Base-by-base conservation (phyloP, 1,140 invertebrate species). In the Cydia strobilella region DNA sequence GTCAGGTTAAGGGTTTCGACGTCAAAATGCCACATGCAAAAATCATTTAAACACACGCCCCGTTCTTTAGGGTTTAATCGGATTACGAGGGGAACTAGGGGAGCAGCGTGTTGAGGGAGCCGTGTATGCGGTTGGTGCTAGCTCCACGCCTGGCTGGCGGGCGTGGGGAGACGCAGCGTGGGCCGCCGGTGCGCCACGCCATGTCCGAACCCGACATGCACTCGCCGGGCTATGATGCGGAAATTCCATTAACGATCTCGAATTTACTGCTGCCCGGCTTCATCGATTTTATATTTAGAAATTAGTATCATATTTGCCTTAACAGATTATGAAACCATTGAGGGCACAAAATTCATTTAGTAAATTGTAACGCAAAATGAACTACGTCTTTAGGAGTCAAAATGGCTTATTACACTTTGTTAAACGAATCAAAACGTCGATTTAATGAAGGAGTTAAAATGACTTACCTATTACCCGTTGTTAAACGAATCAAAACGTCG, bases 11-110 rank as follows among this genome's bases (percentile, higher is more conserved):
- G 76, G 84, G 84, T 78, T n/a, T 9, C 69, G 72, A 83, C 78
- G 82, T 86, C 82, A 86, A 86, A 90, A 88, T 78, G 87, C 81
- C 86, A 85, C 87, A 85, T 86, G 82, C 84, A 90, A 92, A 90
- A 92, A 90, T 91, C 79, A 85, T 90, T 90, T 87, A 86, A 89
- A 89, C 83, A 85, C 75, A 86, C 75, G 79, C 76, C 77, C 72
- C 80, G 77, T 83, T 83, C 83, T 86, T 87, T 86, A 82, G 82
- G 80, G 87, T 83, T 86, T 89, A 91, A 91, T 90, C 84, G 76
- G 82, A 90, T 91, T 91, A 80, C 75, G 80, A 85, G 85, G 86
- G 81, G 78, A n/a, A 18, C 0, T 51, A 51, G 48, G 15, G 48
- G 48, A 63, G 62, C 9, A 9, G 3, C 12, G 63, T 12, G 27